These are phyloP conservation scores for Rhadinocentrus ornatus DNA, from an alignment of 2,797 vertebrate species.

Conservation along the genomic window DNA sequence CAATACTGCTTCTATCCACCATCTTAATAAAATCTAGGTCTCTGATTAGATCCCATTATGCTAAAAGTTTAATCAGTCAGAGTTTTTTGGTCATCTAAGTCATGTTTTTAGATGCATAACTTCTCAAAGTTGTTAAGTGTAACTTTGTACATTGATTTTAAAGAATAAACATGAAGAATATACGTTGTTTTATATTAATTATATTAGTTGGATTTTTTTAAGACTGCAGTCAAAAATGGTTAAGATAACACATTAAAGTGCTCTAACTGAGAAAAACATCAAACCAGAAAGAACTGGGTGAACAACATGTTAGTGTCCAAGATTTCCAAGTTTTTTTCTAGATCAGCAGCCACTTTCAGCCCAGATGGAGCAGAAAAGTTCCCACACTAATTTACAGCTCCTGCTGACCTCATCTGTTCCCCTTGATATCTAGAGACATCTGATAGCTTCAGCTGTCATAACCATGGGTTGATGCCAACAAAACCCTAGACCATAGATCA, in stretches of 20 bases:
- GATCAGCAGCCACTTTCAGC: not conserved
- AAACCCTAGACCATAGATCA: slow-evolving; percentile 2
- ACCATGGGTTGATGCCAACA: not conserved
- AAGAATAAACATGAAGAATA: not conserved
- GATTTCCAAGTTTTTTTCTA: not conserved
- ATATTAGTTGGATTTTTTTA: not conserved
- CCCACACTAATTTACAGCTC: not conserved
- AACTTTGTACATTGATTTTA: not conserved
- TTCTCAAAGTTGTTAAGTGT: not conserved
- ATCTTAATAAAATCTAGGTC: not conserved
- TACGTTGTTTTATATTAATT: too few relatives aligned
- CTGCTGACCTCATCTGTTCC: slow-evolving; percentile 8
- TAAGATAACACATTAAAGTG: not conserved
- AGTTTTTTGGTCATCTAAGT: not conserved
- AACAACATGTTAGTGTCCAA: not conserved
- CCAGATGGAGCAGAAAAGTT: not conserved
- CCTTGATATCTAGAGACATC: slow-evolving; percentile 1
- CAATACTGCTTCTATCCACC: not conserved
- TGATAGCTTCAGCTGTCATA: slow-evolving; percentile 2
- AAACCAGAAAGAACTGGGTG: not conserved
- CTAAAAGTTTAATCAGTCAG: not conserved
- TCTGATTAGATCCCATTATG: not conserved
- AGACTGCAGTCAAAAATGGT: not conserved
- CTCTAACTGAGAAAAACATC: not conserved
- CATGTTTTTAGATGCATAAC: not conserved